A percentile compares a stretch with the other conserved stretches of the same genome.
phyloP scores from a whole-genome alignment of 2,797 vertebrate species.

The Lemur catta region DNA sequence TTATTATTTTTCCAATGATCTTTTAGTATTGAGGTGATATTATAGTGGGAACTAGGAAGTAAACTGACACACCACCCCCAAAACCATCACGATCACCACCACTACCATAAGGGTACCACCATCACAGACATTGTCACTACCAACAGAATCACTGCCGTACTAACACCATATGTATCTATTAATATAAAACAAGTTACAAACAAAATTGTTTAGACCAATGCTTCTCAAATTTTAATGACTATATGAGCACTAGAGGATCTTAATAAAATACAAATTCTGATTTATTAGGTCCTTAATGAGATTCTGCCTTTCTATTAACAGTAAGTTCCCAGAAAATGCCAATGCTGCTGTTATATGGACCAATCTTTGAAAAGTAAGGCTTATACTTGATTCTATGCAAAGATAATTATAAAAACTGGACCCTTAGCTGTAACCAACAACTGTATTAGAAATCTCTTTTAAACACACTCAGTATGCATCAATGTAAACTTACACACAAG shows the following conservation, averaged over 20 bases:
- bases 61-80: neutral
- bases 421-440: neutral
- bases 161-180: neutral
- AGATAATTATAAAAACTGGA: neutral
- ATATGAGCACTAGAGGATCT: neutral
- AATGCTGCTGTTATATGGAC: neutral
- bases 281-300: neutral
- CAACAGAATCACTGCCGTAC: accelerated
- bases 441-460: neutral
- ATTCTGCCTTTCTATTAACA: neutral
- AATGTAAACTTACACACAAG: neutral
- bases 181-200: neutral
- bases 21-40: neutral
- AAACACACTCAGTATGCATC: neutral
- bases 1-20: neutral
- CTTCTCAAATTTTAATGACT: neutral
- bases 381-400: neutral
- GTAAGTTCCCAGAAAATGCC: neutral
- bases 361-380: neutral
- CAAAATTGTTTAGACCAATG: neutral
- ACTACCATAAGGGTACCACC: accelerated
- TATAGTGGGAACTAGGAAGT: neutral
- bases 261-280: neutral
- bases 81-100: accelerated
- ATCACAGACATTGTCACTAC: accelerated